Conservation (phyloP, 37 sponge, comb jelly and placozoan species). For the Eunapius fragilis region DNA sequence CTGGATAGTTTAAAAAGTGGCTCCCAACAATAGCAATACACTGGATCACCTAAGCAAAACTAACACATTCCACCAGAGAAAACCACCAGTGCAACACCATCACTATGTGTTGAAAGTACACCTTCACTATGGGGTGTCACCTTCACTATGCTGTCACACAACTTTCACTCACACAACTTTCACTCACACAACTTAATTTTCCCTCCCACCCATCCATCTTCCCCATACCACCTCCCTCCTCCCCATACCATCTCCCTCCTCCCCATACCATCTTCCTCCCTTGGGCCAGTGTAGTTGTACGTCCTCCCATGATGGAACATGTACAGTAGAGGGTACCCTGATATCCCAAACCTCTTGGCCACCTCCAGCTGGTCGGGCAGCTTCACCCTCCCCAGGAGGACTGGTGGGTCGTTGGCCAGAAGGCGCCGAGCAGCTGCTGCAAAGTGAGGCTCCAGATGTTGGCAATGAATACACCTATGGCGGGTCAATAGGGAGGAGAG, state of each 20-base stretch:
- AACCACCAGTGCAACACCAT: no score
- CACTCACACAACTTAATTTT: no score
- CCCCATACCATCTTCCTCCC: conserved; percentile 63
- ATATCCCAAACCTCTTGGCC: conserved; percentile 60
- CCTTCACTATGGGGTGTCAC: no score
- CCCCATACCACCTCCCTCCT: not conserved
- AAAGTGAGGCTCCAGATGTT: conserved; percentile 67
- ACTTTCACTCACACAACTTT: no score
- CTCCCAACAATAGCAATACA: no score
- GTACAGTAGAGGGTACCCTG: conserved; percentile 73
- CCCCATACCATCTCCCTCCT: not conserved
- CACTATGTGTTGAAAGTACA: no score
- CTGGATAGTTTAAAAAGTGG: no score
- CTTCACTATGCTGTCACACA: no score
- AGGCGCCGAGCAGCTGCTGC: conserved; percentile 65
- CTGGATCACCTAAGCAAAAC: no score
- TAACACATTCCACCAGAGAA: no score
- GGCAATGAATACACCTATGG: conserved; percentile 73
- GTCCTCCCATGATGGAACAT: conserved; percentile 77
- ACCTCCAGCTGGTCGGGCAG: conserved; percentile 71
- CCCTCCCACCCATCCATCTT: no score
- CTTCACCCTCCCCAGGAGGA: conserved; percentile 70
- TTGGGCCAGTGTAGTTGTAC: conserved; percentile 75
- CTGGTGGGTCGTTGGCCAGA: conserved; percentile 2
- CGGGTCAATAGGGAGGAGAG: not conserved